phyloP scores from a whole-genome alignment of 2,797 vertebrate species.

The Sternotherus odoratus region DNA sequence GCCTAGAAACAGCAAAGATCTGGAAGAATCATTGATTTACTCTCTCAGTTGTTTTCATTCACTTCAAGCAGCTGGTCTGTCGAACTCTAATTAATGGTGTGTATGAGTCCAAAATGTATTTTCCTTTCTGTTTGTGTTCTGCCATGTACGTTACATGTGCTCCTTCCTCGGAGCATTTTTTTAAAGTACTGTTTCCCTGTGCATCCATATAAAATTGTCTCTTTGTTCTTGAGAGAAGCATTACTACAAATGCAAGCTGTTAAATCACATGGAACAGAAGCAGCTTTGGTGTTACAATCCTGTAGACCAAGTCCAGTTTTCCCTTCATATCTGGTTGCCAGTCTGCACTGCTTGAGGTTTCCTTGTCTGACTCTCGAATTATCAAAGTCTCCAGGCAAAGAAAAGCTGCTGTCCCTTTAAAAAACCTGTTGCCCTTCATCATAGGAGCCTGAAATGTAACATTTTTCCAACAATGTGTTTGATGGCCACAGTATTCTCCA shows the following conservation, averaged over 20 bases:
- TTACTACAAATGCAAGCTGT: slow-evolving; percentile 15
- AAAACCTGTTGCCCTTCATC: slow-evolving; percentile 6
- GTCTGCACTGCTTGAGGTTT: not conserved
- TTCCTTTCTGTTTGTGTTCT: not conserved
- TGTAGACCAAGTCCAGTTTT: not conserved
- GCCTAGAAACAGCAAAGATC: slow-evolving; percentile 9
- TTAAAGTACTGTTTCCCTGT: slow-evolving; percentile 23
- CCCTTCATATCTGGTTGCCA: not conserved
- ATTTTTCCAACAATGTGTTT: not conserved
- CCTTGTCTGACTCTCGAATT: slow-evolving; percentile 5
- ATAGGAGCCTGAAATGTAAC: not conserved
- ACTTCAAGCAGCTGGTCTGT: not conserved
- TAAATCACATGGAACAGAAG: slow-evolving; percentile 2
- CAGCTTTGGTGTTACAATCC: not conserved
- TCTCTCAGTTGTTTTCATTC: not conserved
- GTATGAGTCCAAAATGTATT: rapidly evolving
- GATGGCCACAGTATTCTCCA: not conserved
- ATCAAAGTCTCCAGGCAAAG: slow-evolving; percentile 4
- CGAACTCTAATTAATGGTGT: not conserved
- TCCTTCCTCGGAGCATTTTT: not conserved
- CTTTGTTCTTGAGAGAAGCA: slow-evolving; percentile 32
- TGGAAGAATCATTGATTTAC: not conserved
- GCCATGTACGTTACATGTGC: not conserved
- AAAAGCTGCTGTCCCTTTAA: slow-evolving; percentile 16
- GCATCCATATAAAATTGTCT: not conserved